Conservation (phyloP, 2,113 vertebrate species). For the Lycaon pictus region DNA sequence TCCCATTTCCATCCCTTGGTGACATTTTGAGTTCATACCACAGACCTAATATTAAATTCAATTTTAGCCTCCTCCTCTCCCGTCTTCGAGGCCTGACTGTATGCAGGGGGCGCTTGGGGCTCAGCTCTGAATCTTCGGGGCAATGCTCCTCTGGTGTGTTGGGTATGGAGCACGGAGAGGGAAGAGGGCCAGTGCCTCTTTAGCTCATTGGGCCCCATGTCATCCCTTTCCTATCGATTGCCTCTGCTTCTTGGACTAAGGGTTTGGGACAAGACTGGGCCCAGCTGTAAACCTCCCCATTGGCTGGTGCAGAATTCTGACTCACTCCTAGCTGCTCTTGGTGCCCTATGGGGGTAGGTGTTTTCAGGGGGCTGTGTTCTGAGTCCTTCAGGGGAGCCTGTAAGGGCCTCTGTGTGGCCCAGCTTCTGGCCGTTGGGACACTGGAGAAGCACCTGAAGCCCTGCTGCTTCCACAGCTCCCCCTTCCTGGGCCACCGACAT, state of each 20-base stretch:
- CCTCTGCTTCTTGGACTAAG: not conserved
- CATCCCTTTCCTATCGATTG: not conserved
- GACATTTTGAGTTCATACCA: not conserved
- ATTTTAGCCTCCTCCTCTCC: not conserved
- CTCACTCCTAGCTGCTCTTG: rapidly evolving
- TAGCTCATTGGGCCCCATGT: not conserved
- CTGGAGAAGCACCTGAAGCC: not conserved
- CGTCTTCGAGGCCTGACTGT: not conserved
- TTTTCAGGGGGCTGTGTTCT: not conserved
- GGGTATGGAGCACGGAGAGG: not conserved
- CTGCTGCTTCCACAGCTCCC: not conserved
- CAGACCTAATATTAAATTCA: not conserved
- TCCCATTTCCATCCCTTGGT: not conserved
- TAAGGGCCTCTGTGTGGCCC: rapidly evolving
- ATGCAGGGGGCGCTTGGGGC: too few relatives aligned
- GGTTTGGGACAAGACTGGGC: not conserved
- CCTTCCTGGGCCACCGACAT: not conserved
- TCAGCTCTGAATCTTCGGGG: not conserved
- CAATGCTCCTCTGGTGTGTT: rapidly evolving
- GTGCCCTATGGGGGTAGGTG: too few relatives aligned
- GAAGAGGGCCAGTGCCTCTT: not conserved
- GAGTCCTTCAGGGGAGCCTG: not conserved
- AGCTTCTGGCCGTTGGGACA: not conserved
- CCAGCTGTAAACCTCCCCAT: not conserved
- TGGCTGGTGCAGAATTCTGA: not conserved